These are phyloP conservation scores for Hippopotamus amphibius DNA, from an alignment of 2,113 vertebrate genomes.

Conservation along the genomic window DNA sequence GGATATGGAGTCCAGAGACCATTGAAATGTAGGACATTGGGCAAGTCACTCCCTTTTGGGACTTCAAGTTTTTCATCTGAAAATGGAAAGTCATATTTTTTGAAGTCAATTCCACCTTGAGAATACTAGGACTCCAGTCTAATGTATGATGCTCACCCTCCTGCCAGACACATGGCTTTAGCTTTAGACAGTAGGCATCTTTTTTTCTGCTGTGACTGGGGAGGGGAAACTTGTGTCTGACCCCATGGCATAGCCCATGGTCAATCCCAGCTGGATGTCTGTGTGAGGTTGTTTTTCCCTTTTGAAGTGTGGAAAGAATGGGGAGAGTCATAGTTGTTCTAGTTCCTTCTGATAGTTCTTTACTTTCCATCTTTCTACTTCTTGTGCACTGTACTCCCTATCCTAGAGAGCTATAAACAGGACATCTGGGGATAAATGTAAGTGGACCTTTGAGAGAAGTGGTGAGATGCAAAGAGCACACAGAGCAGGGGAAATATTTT, in stretches of 20 bases:
- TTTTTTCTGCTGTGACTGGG: not conserved
- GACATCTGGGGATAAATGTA: constrained; percentile 19
- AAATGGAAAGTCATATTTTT: constrained; percentile 54
- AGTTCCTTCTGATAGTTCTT: constrained; percentile 58
- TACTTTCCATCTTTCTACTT: constrained; percentile 46
- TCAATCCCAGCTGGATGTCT: not conserved
- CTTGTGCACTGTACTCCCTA: not conserved
- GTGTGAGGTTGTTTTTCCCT: not conserved
- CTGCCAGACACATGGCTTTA: not conserved
- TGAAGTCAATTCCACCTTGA: constrained; percentile 28
- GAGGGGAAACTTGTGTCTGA: not conserved
- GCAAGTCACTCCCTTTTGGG: constrained; percentile 30
- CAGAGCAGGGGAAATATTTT: constrained; percentile 15
- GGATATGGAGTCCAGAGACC: not conserved
- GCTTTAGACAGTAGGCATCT: not conserved
- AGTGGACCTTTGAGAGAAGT: constrained; percentile 43
- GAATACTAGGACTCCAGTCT: not conserved
- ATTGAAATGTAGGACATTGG: not conserved
- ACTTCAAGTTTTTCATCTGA: constrained; percentile 36
- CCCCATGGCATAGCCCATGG: not conserved
- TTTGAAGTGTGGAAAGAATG: constrained; percentile 56
- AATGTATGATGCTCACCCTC: not conserved
- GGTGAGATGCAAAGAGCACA: not conserved
- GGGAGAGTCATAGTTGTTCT: not conserved
- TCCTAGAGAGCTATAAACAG: not conserved